Conservation (phyloP, 2,888 invertebrate genomes). For the Ophioninae sp. region DNA sequence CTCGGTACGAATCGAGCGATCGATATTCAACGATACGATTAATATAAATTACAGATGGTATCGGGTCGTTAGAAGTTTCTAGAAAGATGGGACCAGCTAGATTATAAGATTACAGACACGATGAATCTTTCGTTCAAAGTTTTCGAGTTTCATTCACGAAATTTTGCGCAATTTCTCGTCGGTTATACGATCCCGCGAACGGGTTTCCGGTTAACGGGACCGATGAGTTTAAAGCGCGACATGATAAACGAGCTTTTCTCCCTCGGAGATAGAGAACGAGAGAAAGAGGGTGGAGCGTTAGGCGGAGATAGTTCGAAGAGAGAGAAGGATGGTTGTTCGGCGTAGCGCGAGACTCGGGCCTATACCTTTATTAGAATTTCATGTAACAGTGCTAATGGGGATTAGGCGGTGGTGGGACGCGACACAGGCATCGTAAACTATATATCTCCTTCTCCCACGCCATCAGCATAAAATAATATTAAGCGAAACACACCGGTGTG, state of each 20-base stretch:
- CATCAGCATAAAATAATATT: conserved; percentile 70
- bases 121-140: conserved; percentile 43
- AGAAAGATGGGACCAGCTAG: neutral
- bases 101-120: conserved; percentile 11
- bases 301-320: neutral
- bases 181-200: neutral
- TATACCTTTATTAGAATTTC: conserved; percentile 68
- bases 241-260: conserved; percentile 54
- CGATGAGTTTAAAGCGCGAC: conserved; percentile 21
- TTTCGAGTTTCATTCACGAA: conserved; percentile 26
- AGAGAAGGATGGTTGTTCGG: conserved; percentile 6
- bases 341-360: conserved; percentile 28
- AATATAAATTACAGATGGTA: no score
- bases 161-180: conserved; percentile 26
- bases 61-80: no score
- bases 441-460: conserved; percentile 27
- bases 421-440: conserved; percentile 4
- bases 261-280: neutral
- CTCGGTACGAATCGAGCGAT: no score
- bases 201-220: conserved; percentile 16
- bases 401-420: conserved; percentile 63
- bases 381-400: conserved; percentile 73
- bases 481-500: conserved; percentile 63
- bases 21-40: no score
- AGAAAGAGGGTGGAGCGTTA: neutral